phyloP scores from a whole-genome alignment of 2,888 invertebrate genomes.

The Disparrhopalites patrizii region DNA sequence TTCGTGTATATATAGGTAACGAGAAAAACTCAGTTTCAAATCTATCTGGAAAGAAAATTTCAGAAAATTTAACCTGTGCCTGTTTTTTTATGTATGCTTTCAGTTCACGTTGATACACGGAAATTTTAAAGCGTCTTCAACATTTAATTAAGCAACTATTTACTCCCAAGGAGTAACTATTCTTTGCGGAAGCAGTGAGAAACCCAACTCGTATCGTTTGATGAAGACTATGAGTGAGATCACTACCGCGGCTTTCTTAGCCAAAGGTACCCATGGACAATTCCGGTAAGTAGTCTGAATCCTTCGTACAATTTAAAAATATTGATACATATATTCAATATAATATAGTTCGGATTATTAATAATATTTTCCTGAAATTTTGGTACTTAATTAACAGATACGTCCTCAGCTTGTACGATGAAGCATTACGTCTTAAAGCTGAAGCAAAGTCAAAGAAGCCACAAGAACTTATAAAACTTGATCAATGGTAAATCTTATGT shows the following conservation, averaged over 20 bases:
- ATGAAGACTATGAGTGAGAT: conserved; percentile 45
- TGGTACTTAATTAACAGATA: conserved; percentile 56
- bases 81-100: not conserved
- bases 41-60: too few relatives aligned
- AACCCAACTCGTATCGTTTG: too few relatives aligned
- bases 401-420: conserved; percentile 85
- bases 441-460: conserved; percentile 87
- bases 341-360: not conserved
- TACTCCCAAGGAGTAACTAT: not conserved
- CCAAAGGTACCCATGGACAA: conserved; percentile 43
- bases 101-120: not conserved
- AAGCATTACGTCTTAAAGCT: conserved; percentile 84
- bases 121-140: not conserved
- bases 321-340: not conserved
- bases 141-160: too few relatives aligned
- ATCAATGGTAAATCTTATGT: conserved; percentile 74
- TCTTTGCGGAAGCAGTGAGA: not conserved
- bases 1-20: too few relatives aligned
- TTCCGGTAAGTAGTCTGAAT: conserved; percentile 37
- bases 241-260: conserved; percentile 46
- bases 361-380: too few relatives aligned
- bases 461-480: conserved; percentile 89
- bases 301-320: not conserved
- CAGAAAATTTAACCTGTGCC: too few relatives aligned
- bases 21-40: too few relatives aligned